A percentile compares a stretch with the other conserved stretches of the same genome.
phyloP scores from a whole-genome alignment of 2,113 vertebrate genomes.

The Globicephala melas region DNA sequence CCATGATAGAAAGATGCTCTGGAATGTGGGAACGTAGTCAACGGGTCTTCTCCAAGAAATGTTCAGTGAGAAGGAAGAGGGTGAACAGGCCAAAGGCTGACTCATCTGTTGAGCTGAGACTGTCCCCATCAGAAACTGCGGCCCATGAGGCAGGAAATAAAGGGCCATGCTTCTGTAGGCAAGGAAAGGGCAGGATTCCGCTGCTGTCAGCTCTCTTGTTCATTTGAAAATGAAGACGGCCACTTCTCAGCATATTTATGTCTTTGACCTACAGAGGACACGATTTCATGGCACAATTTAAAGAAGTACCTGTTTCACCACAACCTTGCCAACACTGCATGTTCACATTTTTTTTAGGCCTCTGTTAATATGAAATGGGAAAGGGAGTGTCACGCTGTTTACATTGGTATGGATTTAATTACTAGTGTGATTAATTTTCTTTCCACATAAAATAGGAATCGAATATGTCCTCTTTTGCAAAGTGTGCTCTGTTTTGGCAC shows the following conservation, averaged over 20 bases:
- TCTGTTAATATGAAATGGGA: neutral
- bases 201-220: rapidly evolving
- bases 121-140: rapidly evolving
- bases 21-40: neutral
- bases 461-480: rapidly evolving
- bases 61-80: neutral
- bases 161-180: rapidly evolving
- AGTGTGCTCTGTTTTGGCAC: neutral
- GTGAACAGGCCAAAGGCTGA: neutral
- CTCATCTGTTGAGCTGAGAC: neutral
- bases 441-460: rapidly evolving
- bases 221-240: rapidly evolving
- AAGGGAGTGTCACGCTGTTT: rapidly evolving
- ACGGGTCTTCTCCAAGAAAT: neutral
- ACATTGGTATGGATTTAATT: neutral
- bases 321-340: neutral
- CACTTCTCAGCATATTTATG: neutral
- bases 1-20: neutral
- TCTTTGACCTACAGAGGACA: neutral
- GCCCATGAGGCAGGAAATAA: neutral
- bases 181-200: too few relatives aligned
- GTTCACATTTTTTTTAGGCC: neutral
- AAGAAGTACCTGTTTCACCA: neutral
- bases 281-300: rapidly evolving
- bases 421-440: neutral